Evolutionary conservation across 2,888 invertebrate genomes (phyloP).

Genomic region (Cantharis nigra): DNA sequence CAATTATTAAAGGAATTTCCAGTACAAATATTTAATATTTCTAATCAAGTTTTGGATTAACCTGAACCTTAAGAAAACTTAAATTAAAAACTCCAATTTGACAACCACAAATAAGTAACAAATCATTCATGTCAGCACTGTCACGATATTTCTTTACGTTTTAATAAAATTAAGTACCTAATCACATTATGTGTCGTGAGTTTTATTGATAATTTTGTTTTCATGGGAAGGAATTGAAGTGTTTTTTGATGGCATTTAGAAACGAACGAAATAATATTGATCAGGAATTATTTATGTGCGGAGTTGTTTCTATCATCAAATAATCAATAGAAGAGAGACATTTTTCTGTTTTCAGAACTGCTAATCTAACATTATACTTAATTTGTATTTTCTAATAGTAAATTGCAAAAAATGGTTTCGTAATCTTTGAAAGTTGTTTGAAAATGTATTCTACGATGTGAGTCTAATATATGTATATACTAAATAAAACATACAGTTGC

Average conservation of each 20-base stretch:
- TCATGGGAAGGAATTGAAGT: slow-evolving; percentile 23
- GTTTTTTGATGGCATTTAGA: slow-evolving; percentile 32
- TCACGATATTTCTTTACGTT: slow-evolving; percentile 21
- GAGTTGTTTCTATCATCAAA: slow-evolving; percentile 21
- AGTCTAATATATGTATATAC: too few species aligned
- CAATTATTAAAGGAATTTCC: background rate
- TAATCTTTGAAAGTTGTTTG: background rate
- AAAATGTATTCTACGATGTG: background rate
- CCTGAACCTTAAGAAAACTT: background rate
- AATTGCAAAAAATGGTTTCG: background rate
- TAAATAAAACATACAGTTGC: background rate
- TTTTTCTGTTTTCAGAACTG: slow-evolving; percentile 12
- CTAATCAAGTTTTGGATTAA: background rate
- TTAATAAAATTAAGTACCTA: slow-evolving; percentile 31
- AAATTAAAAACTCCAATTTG: background rate
- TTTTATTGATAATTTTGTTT: slow-evolving; percentile 32
- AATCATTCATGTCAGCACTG: slow-evolving; percentile 12
- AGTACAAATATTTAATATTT: background rate
- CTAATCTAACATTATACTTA: background rate
- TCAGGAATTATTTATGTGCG: slow-evolving; percentile 34
- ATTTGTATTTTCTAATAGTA: background rate
- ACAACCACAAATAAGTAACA: background rate
- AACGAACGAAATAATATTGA: slow-evolving; percentile 29
- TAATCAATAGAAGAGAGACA: slow-evolving; percentile 33
- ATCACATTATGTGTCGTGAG: slow-evolving; percentile 28